Conservation (phyloP, 1,140 invertebrate species). For the Globodera rostochiensis region DNA sequence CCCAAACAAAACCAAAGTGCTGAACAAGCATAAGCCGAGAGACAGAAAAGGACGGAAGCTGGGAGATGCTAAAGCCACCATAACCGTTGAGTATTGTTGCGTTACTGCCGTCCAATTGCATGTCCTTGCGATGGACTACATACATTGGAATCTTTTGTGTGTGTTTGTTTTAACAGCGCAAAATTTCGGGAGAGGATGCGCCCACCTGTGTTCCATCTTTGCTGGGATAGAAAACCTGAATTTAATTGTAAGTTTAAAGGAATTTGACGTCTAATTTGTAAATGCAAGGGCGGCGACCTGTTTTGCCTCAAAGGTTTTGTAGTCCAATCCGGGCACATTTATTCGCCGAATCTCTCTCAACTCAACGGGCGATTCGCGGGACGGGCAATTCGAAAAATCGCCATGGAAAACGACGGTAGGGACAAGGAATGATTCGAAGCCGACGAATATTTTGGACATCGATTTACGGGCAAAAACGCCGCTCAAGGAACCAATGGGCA, state of each 20-base stretch:
- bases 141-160: conserved; percentile 83
- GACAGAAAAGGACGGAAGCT: conserved; percentile 83
- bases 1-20: conserved; percentile 83
- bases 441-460: conserved; percentile 87
- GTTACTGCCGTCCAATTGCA: conserved; percentile 73
- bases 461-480: conserved; percentile 82
- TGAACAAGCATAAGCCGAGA: conserved; percentile 84
- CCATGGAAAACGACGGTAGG: conserved; percentile 86
- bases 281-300: conserved; percentile 69
- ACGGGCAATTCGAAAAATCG: conserved; percentile 75
- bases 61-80: conserved; percentile 91
- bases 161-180: not conserved
- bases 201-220: conserved; percentile 84
- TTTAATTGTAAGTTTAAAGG: not conserved
- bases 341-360: conserved; percentile 80
- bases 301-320: conserved; percentile 78
- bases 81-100: conserved; percentile 90
- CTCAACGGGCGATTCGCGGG: conserved; percentile 70
- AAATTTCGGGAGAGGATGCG: not conserved
- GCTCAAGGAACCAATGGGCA: conserved; percentile 83
- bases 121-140: conserved; percentile 81
- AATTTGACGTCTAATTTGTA: no score
- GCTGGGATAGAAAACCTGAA: conserved; percentile 81
- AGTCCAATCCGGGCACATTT: conserved; percentile 81
- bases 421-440: conserved; percentile 88